These are phyloP conservation scores for Amiota communis DNA, from an alignment of 2,888 invertebrate species.

Conservation along the genomic window DNA sequence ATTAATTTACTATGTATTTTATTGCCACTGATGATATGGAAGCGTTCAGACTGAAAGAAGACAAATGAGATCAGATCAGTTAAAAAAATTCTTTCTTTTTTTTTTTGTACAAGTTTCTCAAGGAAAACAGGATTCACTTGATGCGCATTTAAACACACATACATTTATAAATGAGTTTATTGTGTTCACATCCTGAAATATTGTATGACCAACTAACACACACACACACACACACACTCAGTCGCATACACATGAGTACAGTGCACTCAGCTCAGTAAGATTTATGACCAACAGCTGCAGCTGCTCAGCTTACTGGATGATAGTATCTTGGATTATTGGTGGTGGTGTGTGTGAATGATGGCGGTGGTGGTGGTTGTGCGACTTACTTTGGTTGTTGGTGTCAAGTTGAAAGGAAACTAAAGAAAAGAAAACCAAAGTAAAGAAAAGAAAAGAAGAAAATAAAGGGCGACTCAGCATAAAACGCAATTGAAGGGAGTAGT, in stretches of 20 bases:
- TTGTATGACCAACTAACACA: neutral
- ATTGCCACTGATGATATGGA: conserved; percentile 27
- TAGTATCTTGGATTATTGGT: too few species aligned
- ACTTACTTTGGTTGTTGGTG: neutral
- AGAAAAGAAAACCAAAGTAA: neutral
- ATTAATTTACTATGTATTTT: neutral
- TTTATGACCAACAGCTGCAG: too few species aligned
- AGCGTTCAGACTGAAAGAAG: conserved; percentile 30
- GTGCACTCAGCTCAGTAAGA: too few species aligned
- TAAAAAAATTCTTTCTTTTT: conserved; percentile 4
- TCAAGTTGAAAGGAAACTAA: conserved; percentile 5
- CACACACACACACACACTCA: too few species aligned
- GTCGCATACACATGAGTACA: too few species aligned
- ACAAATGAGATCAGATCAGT: neutral
- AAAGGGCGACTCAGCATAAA: neutral
- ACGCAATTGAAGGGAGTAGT: conserved; percentile 2
- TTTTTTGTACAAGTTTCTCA: conserved; percentile 49
- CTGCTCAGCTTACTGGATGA: too few species aligned
- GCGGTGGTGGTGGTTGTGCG: neutral
- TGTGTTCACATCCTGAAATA: too few species aligned
- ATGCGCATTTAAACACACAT: conserved; percentile 39
- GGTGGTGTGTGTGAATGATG: too few species aligned
- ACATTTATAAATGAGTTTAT: too few species aligned
- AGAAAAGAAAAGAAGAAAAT: too few species aligned
- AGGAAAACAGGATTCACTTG: conserved; percentile 67